Percentiles rank a stretch among this genome's conserved stretches.
phyloP scores from a whole-genome alignment of 1,140 invertebrate species.

The Conopomorpha cramerella region DNA sequence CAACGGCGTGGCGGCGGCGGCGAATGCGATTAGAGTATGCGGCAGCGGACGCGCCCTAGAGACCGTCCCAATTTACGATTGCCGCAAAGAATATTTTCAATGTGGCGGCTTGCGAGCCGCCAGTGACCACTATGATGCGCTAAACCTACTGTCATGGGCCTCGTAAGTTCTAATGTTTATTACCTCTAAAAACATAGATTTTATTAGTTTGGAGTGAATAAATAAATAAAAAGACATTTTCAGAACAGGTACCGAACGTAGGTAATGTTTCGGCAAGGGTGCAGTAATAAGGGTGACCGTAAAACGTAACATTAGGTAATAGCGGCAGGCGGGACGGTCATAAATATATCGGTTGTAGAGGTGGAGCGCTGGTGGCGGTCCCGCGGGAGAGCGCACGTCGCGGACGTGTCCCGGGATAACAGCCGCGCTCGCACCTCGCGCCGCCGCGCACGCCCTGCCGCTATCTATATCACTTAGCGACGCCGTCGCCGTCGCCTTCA shows the following conservation, averaged over 20 bases:
- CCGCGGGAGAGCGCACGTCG: slow-evolving; percentile 45
- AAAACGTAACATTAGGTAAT: slow-evolving; percentile 58
- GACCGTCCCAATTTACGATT: slow-evolving; percentile 51
- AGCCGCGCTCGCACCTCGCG: slow-evolving; percentile 13
- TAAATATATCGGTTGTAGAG: slow-evolving; percentile 57
- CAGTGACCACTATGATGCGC: slow-evolving; percentile 15
- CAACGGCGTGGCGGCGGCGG: slow-evolving; percentile 32
- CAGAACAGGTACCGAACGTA: slow-evolving; percentile 10
- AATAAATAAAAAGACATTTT: slow-evolving; percentile 19
- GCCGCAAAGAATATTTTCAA: slow-evolving; percentile 57
- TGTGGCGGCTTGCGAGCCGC: slow-evolving; percentile 27
- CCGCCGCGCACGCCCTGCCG: too few species aligned
- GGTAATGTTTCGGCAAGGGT: slow-evolving; percentile 22
- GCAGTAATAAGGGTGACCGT: slow-evolving; percentile 56
- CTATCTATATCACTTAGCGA: slow-evolving; percentile 50
- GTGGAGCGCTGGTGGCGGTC: slow-evolving; percentile 52
- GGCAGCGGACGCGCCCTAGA: slow-evolving; percentile 30
- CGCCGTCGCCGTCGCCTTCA: too few species aligned
- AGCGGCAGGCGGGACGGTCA: slow-evolving; percentile 52
- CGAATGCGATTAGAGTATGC: slow-evolving; percentile 23
- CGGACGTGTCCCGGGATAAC: slow-evolving; percentile 37
- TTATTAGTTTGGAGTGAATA: slow-evolving; percentile 18
- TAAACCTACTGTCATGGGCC: not conserved
- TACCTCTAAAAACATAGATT: slow-evolving; percentile 14
- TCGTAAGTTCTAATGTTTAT: too few species aligned